Evolutionary conservation across 2,797 vertebrate species (phyloP), one percentile per base, ranked within the genome.

Genomic region (Chloroceryle amazona): DNA sequence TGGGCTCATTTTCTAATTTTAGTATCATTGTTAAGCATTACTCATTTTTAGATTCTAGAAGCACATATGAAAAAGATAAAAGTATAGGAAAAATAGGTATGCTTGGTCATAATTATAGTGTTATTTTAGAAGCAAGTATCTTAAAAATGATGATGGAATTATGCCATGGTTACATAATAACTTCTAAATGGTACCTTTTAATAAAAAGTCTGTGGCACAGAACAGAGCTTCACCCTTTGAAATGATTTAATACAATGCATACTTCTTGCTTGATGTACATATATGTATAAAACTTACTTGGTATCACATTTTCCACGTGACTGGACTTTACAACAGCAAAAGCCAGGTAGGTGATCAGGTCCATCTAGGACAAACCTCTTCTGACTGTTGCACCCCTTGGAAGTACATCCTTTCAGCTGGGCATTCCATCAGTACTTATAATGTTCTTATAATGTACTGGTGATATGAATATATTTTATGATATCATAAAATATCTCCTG

Each of bases 1-100:
- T 93, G 62, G 75, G 54, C 51, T 79, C 93, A 7, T 78, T 86
- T 88, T 89, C 95, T 83, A 95, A 96, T 90, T 93, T 96, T 97
- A 91, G 95, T 71, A 13, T 52, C 31, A 79, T 84, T 91, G 79
- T 95, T 91, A 85, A 92, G 55, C 63, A 67, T 96, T 95, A 81
- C 70, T 89, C 73, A 90, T 91, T 93, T 95, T 95, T 84, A 81
- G 70, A 54, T 93, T 90, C 54, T 58, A 86, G 75, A 93, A 88
- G 80, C 29, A 54, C 62, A 19, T 80, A 63, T 58, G 72, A 49
- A 81, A 93, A 90, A 88, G 46, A 86, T 75, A 91, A 76, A 91
- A 92, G 52, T 73, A 78, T 20, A 78, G 46, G 66, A 73, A 91
- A 95, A 95, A 86, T 78, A 63, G 61, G 49, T 89, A 39, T 94